Evolutionary conservation across 1,140 invertebrate genomes (phyloP), one percentile per base, ranked within the genome.

Genomic region (Rhagoletis pomonella): DNA sequence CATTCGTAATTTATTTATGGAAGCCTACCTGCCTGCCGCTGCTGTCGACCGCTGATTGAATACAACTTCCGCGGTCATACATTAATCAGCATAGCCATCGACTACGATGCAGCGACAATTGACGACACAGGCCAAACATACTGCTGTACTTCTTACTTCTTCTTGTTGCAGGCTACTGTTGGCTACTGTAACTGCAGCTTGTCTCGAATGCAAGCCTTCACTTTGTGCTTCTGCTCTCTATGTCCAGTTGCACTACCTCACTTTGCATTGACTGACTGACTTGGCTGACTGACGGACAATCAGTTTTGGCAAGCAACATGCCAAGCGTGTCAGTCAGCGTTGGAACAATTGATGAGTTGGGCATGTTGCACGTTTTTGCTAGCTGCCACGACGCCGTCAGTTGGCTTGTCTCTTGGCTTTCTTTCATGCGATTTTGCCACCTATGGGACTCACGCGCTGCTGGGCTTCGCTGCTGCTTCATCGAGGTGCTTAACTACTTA

Each of bases 1-100:
- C 39, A 67, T 29, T 81, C 55, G 17, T 10, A n/a, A 55, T 81
- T 55, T 81, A 55, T 81, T 55, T 81, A 81, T 81, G 47, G 55
- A 81, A 55, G 73, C 44, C 9, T 50, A 47, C 44, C 9, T 50
- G 44, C 73, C 47, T 17, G 12, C 4, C n/a, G 12, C 4, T 62
- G 17, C 9, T n/a, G 60, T 1, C 39, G 4, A 42, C 69, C 1
- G 42, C 69, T 81, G 73, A 81, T 55, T 81, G 73, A 81, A 81
- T 81, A 14, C 73, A 50, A 81, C 73, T 81, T 81, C 73, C 73
- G 73, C 73, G 73, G 73, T 81, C 73, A 81, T 81, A 81, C 73
- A 81, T 81, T 81, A 81, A 81, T 81, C 73, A 81, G 50, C 73
- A 81, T 50, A 81, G 19, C 73, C 73, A 81, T 81, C 73, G 47